Evolutionary conservation across 2,888 invertebrate species (phyloP), one percentile per base, ranked within the genome.

Genomic region (Ctena decussata): DNA sequence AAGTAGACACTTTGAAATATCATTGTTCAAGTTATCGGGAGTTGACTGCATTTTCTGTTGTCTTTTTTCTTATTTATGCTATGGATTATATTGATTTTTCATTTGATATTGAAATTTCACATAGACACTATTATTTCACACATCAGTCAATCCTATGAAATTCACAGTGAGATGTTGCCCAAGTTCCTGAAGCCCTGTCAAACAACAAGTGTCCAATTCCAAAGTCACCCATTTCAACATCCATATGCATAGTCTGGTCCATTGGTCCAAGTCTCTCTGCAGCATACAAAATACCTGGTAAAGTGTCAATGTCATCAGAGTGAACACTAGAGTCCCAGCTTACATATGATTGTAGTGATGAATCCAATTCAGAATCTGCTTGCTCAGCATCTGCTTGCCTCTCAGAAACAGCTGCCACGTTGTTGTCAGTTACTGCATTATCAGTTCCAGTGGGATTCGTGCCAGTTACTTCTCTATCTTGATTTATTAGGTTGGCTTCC

Each of bases 161-260:
- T 49, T 86, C 83, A 80, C 85, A 82, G 12, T 86, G 88, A 18
- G 84, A 76, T 0, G 72, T 84, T 27, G 78, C 76, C 88, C 85
- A 88, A 0, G 88, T 86, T 5, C 85, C 86, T 35, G 88, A 84
- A 18, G 85, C 84, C n/a, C 85, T 65, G 71, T 88, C 88, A 88
- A 88, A 88, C 75, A 86, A 71, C 65, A 86, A 72, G 44, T 88
- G 88, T 46, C 88, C 88, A n/a, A 88, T 74, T 12, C 88, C 88
- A 85, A 88, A 85, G 44, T 88, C 88, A 32, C 88, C 88, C 88
- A 88, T 88, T 71, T 88, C 88, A 3, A 88, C 84, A 53, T 88
- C 88, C n/a, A 88, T 49, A 75, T 85, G 71, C n/a, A 78, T 78
- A 6, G 85, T 53, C 75, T 88, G 85, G 39, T 88, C 84, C 27